Evolutionary conservation across 2,888 invertebrate species (phyloP).

Genomic region (Ophion ventricosus): DNA sequence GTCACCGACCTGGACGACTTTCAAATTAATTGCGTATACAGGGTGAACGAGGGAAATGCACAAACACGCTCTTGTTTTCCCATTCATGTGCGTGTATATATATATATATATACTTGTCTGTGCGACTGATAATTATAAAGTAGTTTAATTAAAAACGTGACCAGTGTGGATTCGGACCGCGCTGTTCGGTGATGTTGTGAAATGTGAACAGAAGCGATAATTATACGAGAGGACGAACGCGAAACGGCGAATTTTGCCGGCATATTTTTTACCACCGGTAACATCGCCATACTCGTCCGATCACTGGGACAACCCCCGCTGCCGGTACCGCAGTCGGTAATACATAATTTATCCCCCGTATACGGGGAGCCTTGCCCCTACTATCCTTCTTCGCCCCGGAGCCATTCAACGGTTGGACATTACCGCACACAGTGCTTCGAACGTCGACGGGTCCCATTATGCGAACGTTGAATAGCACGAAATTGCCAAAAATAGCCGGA

Average conservation of each 20-base stretch:
- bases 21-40: constrained; percentile 55
- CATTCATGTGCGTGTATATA: background rate
- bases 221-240: constrained; percentile 55
- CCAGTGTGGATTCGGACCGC: constrained; percentile 43
- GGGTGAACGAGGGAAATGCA: background rate
- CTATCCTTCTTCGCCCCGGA: background rate
- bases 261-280: constrained; percentile 50
- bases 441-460: constrained; percentile 59
- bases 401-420: constrained; percentile 33
- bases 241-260: constrained; percentile 55
- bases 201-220: constrained; percentile 61
- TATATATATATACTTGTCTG: constrained; percentile 10
- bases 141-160: constrained; percentile 66
- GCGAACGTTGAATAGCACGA: constrained; percentile 64
- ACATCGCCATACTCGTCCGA: constrained; percentile 16
- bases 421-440: constrained; percentile 23
- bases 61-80: background rate
- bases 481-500: constrained; percentile 78
- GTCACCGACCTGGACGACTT: constrained; percentile 30
- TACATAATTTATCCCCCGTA: constrained; percentile 64
- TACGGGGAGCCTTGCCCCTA: constrained; percentile 9
- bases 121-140: constrained; percentile 60
- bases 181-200: constrained; percentile 37
- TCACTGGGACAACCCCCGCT: constrained; percentile 21
- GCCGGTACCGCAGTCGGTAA: constrained; percentile 35